A percentile compares a stretch with the other conserved stretches of the same genome.
Conservation (phyloP, 2,888 invertebrate genomes). For the Lordiphosa andalusiaca region DNA sequence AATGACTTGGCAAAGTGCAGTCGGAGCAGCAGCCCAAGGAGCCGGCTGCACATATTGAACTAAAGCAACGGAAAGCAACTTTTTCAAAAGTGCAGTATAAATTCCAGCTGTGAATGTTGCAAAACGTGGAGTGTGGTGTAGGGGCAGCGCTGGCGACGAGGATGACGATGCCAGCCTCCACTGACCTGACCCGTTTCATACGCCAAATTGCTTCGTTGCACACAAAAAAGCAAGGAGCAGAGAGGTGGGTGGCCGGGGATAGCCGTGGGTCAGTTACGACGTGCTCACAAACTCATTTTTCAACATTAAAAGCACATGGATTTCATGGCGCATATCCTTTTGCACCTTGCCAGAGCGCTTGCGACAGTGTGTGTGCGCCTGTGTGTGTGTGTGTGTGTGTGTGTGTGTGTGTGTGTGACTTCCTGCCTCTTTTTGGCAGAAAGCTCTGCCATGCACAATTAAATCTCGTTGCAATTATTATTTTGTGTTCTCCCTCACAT, state of each 20-base stretch:
- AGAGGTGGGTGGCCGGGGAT: neutral
- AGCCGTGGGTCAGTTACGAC: constrained; percentile 33
- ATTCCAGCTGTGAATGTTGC: constrained; percentile 43
- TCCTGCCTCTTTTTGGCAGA: constrained; percentile 39
- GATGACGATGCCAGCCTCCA: constrained; percentile 17
- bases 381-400: constrained; percentile 8
- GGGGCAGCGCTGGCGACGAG: constrained; percentile 3
- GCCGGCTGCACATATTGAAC: constrained; percentile 58
- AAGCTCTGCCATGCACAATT: constrained; percentile 55
- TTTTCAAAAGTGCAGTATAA: constrained; percentile 60
- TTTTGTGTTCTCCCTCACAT: constrained; percentile 31
- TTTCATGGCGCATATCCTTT: constrained; percentile 61
- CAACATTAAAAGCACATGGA: constrained; percentile 69
- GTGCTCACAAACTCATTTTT: constrained; percentile 66
- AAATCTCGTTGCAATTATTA: constrained; percentile 64
- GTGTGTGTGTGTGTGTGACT: constrained; percentile 18
- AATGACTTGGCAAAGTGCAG: constrained; percentile 62
- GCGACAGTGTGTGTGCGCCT: constrained; percentile 28
- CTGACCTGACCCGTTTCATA: constrained; percentile 71
- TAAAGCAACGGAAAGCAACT: constrained; percentile 44
- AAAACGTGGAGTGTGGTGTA: constrained; percentile 20
- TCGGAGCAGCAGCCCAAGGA: constrained; percentile 8
- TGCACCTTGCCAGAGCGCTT: constrained; percentile 51
- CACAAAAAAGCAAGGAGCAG: constrained; percentile 45
- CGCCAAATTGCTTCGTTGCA: constrained; percentile 71